Percentiles rank a stretch among this genome's conserved stretches.
phyloP scores from a whole-genome alignment of 1,140 invertebrate genomes.

The Zaprionus gabonicus region DNA sequence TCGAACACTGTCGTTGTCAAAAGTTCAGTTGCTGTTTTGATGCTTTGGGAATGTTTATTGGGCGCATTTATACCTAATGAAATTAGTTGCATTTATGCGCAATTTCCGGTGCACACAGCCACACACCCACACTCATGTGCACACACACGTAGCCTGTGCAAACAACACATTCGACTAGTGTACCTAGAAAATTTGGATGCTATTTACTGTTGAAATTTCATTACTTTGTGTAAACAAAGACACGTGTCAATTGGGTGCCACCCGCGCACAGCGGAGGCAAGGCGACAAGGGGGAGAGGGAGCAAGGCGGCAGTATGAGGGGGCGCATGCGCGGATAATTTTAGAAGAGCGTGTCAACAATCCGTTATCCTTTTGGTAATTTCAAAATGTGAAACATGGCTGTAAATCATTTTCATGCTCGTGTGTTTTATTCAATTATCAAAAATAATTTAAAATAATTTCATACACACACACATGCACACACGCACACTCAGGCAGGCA shows the following conservation, averaged over 20 bases:
- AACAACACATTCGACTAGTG: slow-evolving; percentile 16
- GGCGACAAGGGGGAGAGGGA: not conserved
- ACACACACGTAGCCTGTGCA: slow-evolving; percentile 1
- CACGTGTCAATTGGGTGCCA: slow-evolving; percentile 58
- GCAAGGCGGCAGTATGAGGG: not conserved
- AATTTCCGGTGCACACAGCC: slow-evolving; percentile 48
- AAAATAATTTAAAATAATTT: slow-evolving; percentile 82
- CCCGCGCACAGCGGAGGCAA: not conserved
- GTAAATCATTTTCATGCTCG: slow-evolving; percentile 66
- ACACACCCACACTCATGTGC: not conserved
- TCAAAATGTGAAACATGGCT: slow-evolving; percentile 47
- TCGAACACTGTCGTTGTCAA: slow-evolving; percentile 36
- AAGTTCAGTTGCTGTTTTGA: slow-evolving; percentile 58
- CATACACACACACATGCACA: slow-evolving; percentile 30
- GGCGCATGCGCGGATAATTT: slow-evolving; percentile 74
- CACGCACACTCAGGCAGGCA: not conserved
- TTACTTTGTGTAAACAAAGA: slow-evolving; percentile 79
- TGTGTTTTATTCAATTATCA: slow-evolving; percentile 78
- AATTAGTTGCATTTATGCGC: slow-evolving; percentile 72
- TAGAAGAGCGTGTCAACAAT: slow-evolving; percentile 48
- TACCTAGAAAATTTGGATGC: slow-evolving; percentile 51
- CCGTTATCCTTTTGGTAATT: slow-evolving; percentile 28
- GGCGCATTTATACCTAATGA: slow-evolving; percentile 67
- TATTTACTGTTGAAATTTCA: slow-evolving; percentile 78
- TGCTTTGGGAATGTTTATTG: slow-evolving; percentile 68